phyloP scores from a whole-genome alignment of 2,888 invertebrate genomes.

The Lobophora halterata region DNA sequence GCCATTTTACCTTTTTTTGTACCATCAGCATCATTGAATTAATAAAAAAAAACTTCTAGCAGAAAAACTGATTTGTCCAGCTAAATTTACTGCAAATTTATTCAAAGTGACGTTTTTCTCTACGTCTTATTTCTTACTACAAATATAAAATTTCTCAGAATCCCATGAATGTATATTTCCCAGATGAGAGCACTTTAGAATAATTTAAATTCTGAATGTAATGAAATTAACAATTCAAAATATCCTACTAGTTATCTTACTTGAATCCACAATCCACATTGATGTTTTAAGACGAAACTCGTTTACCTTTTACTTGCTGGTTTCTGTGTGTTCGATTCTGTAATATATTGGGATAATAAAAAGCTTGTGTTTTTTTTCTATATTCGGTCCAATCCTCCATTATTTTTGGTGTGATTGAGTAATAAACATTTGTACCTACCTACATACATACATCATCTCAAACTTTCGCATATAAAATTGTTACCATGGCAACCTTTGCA shows the following conservation, averaged over 20 bases:
- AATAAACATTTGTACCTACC: too few species aligned
- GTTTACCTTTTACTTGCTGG: not conserved
- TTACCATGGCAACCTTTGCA: too few species aligned
- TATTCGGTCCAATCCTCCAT: too few species aligned
- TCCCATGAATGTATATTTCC: too few species aligned
- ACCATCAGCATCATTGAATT: not conserved
- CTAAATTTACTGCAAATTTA: constrained; percentile 17
- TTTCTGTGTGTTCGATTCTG: too few species aligned
- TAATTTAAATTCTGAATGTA: too few species aligned
- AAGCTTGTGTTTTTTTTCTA: too few species aligned
- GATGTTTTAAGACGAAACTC: not conserved
- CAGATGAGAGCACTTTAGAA: too few species aligned
- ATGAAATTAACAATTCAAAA: constrained; percentile 14
- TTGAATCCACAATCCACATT: not conserved
- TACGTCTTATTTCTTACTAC: constrained; percentile 9
- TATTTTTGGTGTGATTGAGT: too few species aligned
- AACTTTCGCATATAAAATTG: too few species aligned
- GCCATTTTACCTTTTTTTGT: not conserved
- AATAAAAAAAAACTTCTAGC: constrained; percentile 1
- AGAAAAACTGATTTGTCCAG: constrained; percentile 1
- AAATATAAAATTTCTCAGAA: constrained; percentile 7
- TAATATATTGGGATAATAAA: too few species aligned
- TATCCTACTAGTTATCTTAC: constrained; percentile 1
- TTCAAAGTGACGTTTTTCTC: constrained; percentile 9
- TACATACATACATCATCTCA: too few species aligned